Evolutionary conservation across 2,113 vertebrate species (phyloP), one percentile per base, ranked within the genome.

Genomic region (Vombatus ursinus): DNA sequence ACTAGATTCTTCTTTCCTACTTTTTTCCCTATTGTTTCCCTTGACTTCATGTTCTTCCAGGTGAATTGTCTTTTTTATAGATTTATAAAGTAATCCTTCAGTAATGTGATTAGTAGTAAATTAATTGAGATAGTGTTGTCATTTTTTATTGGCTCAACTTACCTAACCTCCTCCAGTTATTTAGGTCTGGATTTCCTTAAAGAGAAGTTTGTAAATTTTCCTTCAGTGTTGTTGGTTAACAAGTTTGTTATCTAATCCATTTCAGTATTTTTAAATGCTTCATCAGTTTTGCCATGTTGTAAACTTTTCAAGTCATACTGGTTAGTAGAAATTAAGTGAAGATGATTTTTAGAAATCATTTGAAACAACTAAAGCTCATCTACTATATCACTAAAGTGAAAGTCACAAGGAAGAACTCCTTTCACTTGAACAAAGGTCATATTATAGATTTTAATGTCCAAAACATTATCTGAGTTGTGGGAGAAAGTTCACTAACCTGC

Each of bases 401-500:
- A 96, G 47, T 47, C 31, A 68, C 3, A 68, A 68, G 61, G 49
- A 94, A 90, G 91, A 54, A 2, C 3, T 95, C 94, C 61, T 95
- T 96, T 93, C 93, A 94, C 49, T 93, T 54, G 52, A 96, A 92
- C 92, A 93, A 95, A 92, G 92, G 9, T 44, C 89, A 54, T 92
- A 37, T 50, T 96, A 91, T 51, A 93, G 25, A 52, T 92, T 92
- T 57, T 89, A 89, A 28, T 93, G n/a, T 49, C n/a, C 4, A 37
- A 3, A 94, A 96, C 48, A 89, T 92, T 92, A 96, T 94, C 61
- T 5, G 5, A 92, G 95, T 93, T 95, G 92, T 61, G 90, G 52
- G 89, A 95, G 53, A 95, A 68, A 90, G 91, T 95, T 97, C 52
- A 95, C 94, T 96, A 68, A 95, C 96, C 97, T 97, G 53, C 50